A percentile compares a stretch with the other conserved stretches of the same genome.
Conservation (phyloP, 2,888 invertebrate species). For the Branchipolynoe longqiensis region DNA sequence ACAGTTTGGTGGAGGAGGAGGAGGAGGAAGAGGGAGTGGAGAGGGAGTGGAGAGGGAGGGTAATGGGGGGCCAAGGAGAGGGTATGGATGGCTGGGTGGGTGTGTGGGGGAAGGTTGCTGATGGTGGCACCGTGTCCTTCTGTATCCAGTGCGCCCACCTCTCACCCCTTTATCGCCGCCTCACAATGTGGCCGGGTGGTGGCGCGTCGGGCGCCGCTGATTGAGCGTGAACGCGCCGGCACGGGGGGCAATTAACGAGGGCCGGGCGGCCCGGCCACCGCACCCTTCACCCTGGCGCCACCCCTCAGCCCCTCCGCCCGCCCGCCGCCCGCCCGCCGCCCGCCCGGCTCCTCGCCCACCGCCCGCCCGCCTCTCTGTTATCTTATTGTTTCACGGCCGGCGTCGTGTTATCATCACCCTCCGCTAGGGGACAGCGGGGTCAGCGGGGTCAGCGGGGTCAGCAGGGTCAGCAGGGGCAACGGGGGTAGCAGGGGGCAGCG, state of each 20-base stretch:
- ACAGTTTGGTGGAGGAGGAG: too few species aligned
- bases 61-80: background rate
- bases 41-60: background rate
- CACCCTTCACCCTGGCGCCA: background rate
- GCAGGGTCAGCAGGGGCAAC: too few species aligned
- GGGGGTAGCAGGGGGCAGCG: too few species aligned
- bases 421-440: slow-evolving; percentile 6
- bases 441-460: too few species aligned
- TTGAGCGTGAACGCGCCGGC: slow-evolving; percentile 46
- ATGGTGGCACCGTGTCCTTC: background rate
- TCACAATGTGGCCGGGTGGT: background rate
- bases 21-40: too few species aligned
- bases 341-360: too few species aligned
- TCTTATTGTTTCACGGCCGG: slow-evolving; percentile 44
- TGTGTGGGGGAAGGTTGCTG: too few species aligned
- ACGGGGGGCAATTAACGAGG: slow-evolving; percentile 36
- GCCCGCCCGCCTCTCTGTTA: slow-evolving; percentile 14
- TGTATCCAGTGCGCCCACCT: too few species aligned
- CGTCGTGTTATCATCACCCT: slow-evolving; percentile 6
- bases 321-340: background rate
- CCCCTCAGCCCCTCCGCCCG: background rate
- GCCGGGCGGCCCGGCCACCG: background rate
- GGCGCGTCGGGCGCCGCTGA: slow-evolving; percentile 4
- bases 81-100: background rate
- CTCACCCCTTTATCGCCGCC: slow-evolving; percentile 9